These are phyloP conservation scores for Phrynocephalus versicolor DNA, from an alignment of 2,113 vertebrate genomes.

Conservation along the genomic window DNA sequence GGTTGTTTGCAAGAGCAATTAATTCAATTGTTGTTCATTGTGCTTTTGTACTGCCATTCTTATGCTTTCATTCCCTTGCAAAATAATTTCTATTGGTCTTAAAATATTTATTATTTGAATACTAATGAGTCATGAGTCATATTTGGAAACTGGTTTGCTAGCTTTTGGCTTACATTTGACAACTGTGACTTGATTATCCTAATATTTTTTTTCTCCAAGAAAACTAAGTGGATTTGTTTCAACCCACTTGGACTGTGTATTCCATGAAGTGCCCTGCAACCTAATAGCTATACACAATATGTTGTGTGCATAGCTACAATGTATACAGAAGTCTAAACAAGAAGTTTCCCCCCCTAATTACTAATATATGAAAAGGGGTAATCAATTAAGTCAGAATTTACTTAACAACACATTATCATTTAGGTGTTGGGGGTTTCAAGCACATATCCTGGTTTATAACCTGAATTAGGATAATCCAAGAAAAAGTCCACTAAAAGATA, in stretches of 20 bases:
- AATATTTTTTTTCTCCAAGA: neutral
- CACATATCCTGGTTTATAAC: too few relatives aligned
- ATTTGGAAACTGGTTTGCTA: neutral
- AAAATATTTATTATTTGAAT: neutral
- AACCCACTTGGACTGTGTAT: neutral
- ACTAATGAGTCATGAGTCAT: neutral
- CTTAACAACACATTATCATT: too few relatives aligned
- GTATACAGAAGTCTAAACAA: neutral
- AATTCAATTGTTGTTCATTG: neutral
- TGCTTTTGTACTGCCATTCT: neutral
- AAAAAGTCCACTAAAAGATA: too few relatives aligned
- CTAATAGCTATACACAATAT: neutral
- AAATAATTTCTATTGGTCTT: neutral
- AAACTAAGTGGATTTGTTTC: neutral
- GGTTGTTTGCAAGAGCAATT: too few relatives aligned
- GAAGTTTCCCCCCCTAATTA: too few relatives aligned
- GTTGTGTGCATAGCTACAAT: neutral
- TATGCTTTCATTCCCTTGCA: neutral
- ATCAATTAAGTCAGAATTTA: too few relatives aligned
- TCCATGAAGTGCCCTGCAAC: neutral
- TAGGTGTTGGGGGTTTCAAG: too few relatives aligned
- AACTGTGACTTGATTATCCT: neutral
- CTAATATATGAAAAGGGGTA: too few relatives aligned
- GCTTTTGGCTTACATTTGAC: neutral
- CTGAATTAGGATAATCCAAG: too few relatives aligned